Evolutionary conservation across 1,140 invertebrate genomes (phyloP).

Genomic region (Whitmania pigra): DNA sequence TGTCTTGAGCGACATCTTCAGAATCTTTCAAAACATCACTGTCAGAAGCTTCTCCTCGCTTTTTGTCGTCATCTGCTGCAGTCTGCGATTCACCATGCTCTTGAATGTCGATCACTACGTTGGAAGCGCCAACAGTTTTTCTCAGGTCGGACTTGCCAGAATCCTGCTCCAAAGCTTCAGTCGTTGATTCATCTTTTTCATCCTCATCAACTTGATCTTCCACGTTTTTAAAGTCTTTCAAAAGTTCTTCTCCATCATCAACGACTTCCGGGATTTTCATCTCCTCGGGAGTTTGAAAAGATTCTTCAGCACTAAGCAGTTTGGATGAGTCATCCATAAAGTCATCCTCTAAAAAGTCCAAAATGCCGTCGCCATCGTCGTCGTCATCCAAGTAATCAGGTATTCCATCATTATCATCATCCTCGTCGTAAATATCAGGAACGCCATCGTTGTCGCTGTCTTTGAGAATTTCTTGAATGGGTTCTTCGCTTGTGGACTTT

Average conservation of each 20-base stretch:
- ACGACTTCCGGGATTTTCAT: too few species aligned
- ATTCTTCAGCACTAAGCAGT: too few species aligned
- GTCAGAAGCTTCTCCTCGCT: neutral
- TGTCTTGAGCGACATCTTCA: constrained; percentile 12
- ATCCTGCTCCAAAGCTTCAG: constrained; percentile 22
- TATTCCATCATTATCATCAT: constrained; percentile 26
- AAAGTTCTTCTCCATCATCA: neutral
- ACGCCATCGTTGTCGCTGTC: constrained; percentile 12
- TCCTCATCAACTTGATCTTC: constrained; percentile 13
- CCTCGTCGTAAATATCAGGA: constrained; percentile 13
- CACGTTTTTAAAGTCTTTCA: neutral
- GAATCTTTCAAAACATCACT: constrained; percentile 6
- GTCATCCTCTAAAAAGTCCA: constrained; percentile 14
- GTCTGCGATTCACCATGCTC: constrained; percentile 4
- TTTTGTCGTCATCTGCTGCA: constrained; percentile 13
- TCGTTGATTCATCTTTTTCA: too few species aligned
- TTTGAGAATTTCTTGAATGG: neutral
- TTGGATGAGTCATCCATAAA: neutral
- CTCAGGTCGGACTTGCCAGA: constrained; percentile 3
- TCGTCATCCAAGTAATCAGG: constrained; percentile 25
- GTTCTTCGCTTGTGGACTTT: too few species aligned
- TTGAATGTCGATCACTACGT: constrained; percentile 24
- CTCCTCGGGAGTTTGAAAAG: too few species aligned
- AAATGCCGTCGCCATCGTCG: constrained; percentile 26
- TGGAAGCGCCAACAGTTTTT: constrained; percentile 10